Evolutionary conservation across 1,140 invertebrate species (phyloP), one percentile per base, ranked within the genome.

Genomic region (Sitodiplosis mosellana): DNA sequence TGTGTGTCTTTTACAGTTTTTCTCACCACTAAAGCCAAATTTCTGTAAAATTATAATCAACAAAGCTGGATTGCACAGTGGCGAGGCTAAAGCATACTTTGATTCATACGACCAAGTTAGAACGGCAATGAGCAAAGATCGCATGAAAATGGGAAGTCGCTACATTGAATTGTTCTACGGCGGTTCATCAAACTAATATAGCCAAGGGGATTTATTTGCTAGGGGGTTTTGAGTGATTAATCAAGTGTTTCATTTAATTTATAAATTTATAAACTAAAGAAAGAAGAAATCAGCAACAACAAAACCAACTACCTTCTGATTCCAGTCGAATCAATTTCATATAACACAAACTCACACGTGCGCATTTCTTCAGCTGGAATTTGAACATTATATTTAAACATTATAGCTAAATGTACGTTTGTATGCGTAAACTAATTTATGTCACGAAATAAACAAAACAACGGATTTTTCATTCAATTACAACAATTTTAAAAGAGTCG

Each of bases 21-120:
- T 64, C 33, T 58, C 62, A 41, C 62, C 62, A n/a, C 48, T 64
- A 34, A 56, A 60, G 8, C 61, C 62, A 21, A 55, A 55, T 12
- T 58, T 59, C 51, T 59, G 63, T 45, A 56, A 59, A 21, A 56
- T 64, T 40, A 62, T 62, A 37, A 64, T 59, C 47, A 62, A 64
- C 48, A 61, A 62, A 17, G 61, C 91, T 67, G 89, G 89, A 1
- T 67, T 87, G 48, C 85, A 88, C 14, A 89, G 84, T 67, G 90
- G 90, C 12, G 90, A 92, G 64, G 87, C 86, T 27, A 91, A 88
- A 56, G 80, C 92, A 40, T 79, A 89, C 63, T 77, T 93, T 60
- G 77, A 77, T 34, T 74, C 75, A 50, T 76, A 81, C 45, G 79
- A 81, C 33, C 87, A 91, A 63, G 71, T 87, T 18, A 74, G 81